These are phyloP conservation scores for Alitta virens DNA, from an alignment of 2,888 invertebrate species.

Conservation along the genomic window DNA sequence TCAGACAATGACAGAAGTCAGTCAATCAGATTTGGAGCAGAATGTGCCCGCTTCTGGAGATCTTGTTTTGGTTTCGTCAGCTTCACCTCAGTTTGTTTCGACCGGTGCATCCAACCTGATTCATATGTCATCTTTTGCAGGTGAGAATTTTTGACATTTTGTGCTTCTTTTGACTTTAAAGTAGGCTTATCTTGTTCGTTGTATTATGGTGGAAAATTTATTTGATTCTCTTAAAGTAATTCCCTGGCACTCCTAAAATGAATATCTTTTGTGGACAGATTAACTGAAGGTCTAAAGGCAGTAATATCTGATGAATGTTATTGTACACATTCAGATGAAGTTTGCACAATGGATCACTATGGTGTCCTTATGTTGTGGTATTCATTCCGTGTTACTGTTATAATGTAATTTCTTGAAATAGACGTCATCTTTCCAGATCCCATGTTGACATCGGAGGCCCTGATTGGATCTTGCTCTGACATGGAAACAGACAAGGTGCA, in stretches of 20 bases:
- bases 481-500: slow-evolving; percentile 40
- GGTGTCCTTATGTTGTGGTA: too few relatives aligned
- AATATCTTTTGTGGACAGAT: too few relatives aligned
- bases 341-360: too few relatives aligned
- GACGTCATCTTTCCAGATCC: slow-evolving; percentile 42
- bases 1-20: not conserved
- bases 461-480: slow-evolving; percentile 43
- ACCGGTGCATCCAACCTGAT: slow-evolving; percentile 24
- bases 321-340: too few relatives aligned
- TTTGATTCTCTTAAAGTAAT: too few relatives aligned
- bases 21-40: not conserved
- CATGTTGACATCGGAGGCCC: slow-evolving; percentile 39
- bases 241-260: too few relatives aligned
- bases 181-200: not conserved
- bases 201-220: too few relatives aligned
- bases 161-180: not conserved
- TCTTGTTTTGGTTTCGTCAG: slow-evolving; percentile 25
- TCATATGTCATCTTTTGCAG: slow-evolving; percentile 42
- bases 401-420: not conserved
- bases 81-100: slow-evolving; percentile 33
- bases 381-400: not conserved
- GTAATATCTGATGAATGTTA: too few relatives aligned
- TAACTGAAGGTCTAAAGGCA: too few relatives aligned
- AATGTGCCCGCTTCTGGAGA: not conserved
- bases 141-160: slow-evolving; percentile 19